Evolutionary conservation across 2,797 vertebrate species (phyloP).

Genomic region (Crax fasciolata): DNA sequence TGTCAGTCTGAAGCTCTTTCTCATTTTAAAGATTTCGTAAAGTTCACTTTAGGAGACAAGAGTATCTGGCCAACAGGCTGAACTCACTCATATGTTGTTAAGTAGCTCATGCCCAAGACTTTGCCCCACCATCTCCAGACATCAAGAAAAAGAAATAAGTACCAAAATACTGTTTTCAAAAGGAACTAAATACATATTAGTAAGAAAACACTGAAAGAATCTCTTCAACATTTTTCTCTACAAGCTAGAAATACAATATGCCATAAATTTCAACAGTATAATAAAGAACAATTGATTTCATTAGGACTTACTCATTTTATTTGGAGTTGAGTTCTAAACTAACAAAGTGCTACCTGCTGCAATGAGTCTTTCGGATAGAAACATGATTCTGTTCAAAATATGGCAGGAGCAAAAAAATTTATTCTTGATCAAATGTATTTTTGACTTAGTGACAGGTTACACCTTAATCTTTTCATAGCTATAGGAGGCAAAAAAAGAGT

Average conservation of each 20-base stretch:
- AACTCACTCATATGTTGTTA: not conserved
- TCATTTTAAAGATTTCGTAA: not conserved
- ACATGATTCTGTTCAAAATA: not conserved
- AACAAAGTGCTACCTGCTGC: not conserved
- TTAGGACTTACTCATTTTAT: not conserved
- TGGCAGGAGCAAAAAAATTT: not conserved
- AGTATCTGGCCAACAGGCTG: not conserved
- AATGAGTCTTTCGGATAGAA: not conserved
- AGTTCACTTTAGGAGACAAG: not conserved
- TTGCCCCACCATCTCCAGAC: rapidly evolving
- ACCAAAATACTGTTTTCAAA: not conserved
- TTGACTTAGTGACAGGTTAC: not conserved
- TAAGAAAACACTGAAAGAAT: not conserved
- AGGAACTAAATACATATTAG: not conserved
- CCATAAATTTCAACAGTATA: not conserved
- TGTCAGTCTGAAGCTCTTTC: not conserved
- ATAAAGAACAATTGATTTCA: not conserved
- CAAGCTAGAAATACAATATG: not conserved
- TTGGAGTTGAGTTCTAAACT: not conserved
- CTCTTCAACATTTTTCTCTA: not conserved
- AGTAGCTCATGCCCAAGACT: not conserved
- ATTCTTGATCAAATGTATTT: not conserved
- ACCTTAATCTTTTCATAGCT: not conserved
- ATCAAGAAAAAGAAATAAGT: not conserved
- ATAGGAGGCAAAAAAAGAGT: not conserved